Conservation (phyloP, 1,140 invertebrate genomes). For the Teleogryllus occipitalis region DNA sequence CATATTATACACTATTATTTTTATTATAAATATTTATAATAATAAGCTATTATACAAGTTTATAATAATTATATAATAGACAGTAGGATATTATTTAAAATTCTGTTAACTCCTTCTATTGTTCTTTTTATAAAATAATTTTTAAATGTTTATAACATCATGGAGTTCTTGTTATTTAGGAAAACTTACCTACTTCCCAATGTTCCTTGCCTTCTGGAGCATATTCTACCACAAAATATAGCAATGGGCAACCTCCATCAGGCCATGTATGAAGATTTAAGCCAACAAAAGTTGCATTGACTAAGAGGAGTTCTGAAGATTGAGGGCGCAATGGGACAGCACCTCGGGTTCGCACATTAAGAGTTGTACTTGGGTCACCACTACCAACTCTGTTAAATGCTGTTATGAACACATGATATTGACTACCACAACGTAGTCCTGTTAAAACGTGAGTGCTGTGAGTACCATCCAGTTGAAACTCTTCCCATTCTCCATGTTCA, state of each 20-base stretch:
- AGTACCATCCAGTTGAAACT: conserved; percentile 29
- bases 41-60: background rate
- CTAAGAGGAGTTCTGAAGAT: conserved; percentile 31
- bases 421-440: conserved; percentile 41
- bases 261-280: conserved; percentile 40
- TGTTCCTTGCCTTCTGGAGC: background rate
- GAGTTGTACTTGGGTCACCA: conserved; percentile 34
- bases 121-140: background rate
- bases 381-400: conserved; percentile 38
- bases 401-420: conserved; percentile 41
- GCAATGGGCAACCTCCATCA: conserved; percentile 47
- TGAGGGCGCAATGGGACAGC: conserved; percentile 31
- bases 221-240: conserved; percentile 49
- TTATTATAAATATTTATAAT: too few species aligned
- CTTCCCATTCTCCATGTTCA: conserved; percentile 41
- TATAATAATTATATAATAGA: background rate
- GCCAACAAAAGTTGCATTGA: conserved; percentile 11
- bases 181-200: conserved; percentile 9
- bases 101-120: background rate
- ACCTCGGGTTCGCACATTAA: conserved; percentile 23
- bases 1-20: too few species aligned
- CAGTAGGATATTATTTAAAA: background rate
- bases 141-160: background rate
- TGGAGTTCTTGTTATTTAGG: conserved; percentile 13
- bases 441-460: conserved; percentile 35